Percentiles rank a stretch among this genome's conserved stretches.
Conservation (phyloP, 2,113 vertebrate genomes). For the Symphodus melops region DNA sequence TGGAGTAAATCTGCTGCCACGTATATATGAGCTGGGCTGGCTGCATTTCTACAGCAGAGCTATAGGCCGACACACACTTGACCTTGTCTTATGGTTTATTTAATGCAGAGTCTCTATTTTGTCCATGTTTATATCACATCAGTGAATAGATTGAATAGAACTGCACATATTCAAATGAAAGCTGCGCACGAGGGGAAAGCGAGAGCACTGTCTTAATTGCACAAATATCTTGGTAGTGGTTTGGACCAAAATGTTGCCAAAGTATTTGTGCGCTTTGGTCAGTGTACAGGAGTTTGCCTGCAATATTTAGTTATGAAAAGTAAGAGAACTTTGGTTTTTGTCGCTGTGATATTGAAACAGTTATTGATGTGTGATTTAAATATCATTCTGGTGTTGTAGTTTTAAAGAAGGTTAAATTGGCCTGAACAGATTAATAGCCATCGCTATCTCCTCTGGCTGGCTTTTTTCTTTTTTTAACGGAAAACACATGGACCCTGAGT, state of each 20-base stretch:
- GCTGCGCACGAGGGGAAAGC: too few relatives aligned
- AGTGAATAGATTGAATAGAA: too few relatives aligned
- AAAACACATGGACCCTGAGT: slow-evolving; percentile 73
- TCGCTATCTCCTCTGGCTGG: slow-evolving; percentile 30
- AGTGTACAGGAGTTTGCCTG: not conserved
- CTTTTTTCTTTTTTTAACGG: slow-evolving; percentile 69
- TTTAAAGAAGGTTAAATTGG: not conserved
- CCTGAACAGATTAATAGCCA: slow-evolving; percentile 13
- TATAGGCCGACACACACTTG: slow-evolving; percentile 12
- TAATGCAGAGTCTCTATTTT: not conserved
- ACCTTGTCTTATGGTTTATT: slow-evolving; percentile 26
- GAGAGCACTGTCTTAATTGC: too few relatives aligned
- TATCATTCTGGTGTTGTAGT: not conserved
- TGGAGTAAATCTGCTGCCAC: slow-evolving; percentile 58
- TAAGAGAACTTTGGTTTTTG: too few relatives aligned
- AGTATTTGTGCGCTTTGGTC: not conserved
- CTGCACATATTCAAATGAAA: too few relatives aligned
- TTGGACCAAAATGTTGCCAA: too few relatives aligned
- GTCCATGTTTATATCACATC: slow-evolving; percentile 1
- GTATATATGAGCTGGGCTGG: slow-evolving; percentile 45
- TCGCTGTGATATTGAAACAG: too few relatives aligned
- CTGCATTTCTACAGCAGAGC: not conserved
- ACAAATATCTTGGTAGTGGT: too few relatives aligned
- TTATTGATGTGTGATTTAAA: too few relatives aligned
- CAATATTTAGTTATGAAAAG: too few relatives aligned